Conservation (phyloP, 2,888 invertebrate species). For the Tachina lurida region DNA sequence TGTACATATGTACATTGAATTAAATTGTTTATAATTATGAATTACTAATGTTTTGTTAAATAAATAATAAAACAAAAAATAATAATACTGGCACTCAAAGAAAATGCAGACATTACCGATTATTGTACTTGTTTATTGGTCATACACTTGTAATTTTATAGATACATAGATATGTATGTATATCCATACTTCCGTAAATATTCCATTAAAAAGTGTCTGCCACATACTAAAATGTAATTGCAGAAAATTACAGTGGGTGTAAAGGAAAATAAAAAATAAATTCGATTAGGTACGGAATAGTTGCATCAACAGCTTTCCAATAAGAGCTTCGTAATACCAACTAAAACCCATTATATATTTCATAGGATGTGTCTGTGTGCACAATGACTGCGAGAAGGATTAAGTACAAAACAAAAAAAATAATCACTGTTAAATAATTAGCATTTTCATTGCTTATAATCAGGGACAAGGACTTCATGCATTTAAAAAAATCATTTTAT, state of each 20-base stretch:
- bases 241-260: conserved; percentile 10
- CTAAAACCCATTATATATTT: too few relatives aligned
- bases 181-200: conserved; percentile 60
- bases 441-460: too few relatives aligned
- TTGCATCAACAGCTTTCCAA: too few relatives aligned
- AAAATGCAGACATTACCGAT: conserved; percentile 12
- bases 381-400: too few relatives aligned
- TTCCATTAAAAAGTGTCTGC: conserved; percentile 29
- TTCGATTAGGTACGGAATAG: too few relatives aligned
- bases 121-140: neutral
- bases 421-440: too few relatives aligned
- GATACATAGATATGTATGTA: neutral
- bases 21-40: conserved; percentile 38
- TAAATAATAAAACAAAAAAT: neutral
- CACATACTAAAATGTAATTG: conserved; percentile 14
- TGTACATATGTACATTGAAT: conserved; percentile 43
- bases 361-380: too few relatives aligned
- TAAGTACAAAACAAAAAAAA: too few relatives aligned
- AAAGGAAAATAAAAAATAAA: neutral
- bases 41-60: conserved; percentile 22
- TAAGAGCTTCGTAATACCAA: too few relatives aligned
- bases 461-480: too few relatives aligned
- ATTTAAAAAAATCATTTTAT: too few relatives aligned
- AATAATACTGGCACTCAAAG: neutral
- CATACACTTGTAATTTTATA: conserved; percentile 46